Base-by-base conservation (phyloP, 2,113 vertebrate genomes). In the Pygathrix nemaeus region DNA sequence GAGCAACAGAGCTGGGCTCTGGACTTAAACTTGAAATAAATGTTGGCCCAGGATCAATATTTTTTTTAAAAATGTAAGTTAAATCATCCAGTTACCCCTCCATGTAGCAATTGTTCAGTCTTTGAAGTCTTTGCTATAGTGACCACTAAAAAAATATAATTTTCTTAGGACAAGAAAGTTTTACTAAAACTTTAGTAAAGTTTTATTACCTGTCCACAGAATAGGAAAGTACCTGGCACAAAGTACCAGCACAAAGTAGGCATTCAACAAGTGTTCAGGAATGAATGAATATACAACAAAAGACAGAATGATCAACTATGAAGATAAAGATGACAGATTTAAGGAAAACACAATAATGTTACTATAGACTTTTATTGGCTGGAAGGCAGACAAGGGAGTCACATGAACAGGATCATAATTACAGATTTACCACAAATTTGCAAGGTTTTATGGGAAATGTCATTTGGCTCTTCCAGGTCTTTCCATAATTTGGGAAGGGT, bases 381-480 rank as follows among this genome's bases (percentile, higher is more conserved):
- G 27, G 20, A 52, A 94, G 72, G 61, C 40, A 86, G 27, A 92
- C 50, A 79, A 72, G 48, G 30, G 75, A 79, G 32, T 32, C 40
- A 72, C 1, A 14, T 38, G 11, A 88, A 70, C 21, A 75, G 17
- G 25, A 48, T 14, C 59, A 21, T 59, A 78, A 94, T 73, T 81
- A 79, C 3, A 93, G 52, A 86, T 57, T 57, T 30, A 8, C 55
- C 61, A 76, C 38, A 73, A 17, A 57, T 81, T 93, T 55, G 72
- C 92, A 87, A 75, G 75, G 8, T 48, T 94, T 92, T 84, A 57
- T 59, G 80, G 25, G 5, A 96, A 94, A 90, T 81, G 18, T 84
- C 61, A 78, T 38, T 90, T 88, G 30, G 20, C n/a, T 88, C 76
- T 68, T 78, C 78, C 27, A 81, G 7, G 5, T 59, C 86, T 76